Percentiles rank a stretch among this genome's conserved stretches.
Conservation (phyloP, 2,888 invertebrate genomes). For the Leucozona laternaria region DNA sequence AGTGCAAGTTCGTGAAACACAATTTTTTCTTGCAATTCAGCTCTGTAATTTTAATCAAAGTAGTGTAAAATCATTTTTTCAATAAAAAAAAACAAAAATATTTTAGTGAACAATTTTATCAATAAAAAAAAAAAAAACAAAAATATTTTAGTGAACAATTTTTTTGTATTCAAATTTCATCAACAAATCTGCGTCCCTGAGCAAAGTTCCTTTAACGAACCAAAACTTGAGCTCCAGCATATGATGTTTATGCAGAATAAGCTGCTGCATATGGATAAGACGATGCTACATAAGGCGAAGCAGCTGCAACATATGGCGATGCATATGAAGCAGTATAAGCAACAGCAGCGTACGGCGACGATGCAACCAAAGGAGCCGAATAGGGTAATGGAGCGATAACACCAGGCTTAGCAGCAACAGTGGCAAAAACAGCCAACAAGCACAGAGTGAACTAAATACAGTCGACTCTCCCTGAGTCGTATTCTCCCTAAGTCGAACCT, state of each 20-base stretch:
- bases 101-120: too few species aligned
- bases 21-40: too few species aligned
- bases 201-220: not conserved
- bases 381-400: constrained; percentile 47
- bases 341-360: not conserved
- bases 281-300: constrained; percentile 5
- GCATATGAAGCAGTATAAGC: not conserved
- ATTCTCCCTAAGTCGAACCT: too few species aligned
- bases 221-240: not conserved
- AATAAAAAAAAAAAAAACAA: too few species aligned
- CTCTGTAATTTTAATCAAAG: too few species aligned
- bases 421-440: constrained; percentile 37
- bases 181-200: not conserved
- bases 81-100: too few species aligned
- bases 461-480: too few species aligned
- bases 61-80: too few species aligned
- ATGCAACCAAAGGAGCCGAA: constrained; percentile 43
- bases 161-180: not conserved
- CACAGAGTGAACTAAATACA: constrained; percentile 41
- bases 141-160: too few species aligned
- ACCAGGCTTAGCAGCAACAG: constrained; percentile 52
- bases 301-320: not conserved
- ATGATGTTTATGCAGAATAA: not conserved
- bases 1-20: too few species aligned
- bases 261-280: not conserved